Evolutionary conservation across 2,113 vertebrate species (phyloP).

Genomic region (Glaucomys volans): DNA sequence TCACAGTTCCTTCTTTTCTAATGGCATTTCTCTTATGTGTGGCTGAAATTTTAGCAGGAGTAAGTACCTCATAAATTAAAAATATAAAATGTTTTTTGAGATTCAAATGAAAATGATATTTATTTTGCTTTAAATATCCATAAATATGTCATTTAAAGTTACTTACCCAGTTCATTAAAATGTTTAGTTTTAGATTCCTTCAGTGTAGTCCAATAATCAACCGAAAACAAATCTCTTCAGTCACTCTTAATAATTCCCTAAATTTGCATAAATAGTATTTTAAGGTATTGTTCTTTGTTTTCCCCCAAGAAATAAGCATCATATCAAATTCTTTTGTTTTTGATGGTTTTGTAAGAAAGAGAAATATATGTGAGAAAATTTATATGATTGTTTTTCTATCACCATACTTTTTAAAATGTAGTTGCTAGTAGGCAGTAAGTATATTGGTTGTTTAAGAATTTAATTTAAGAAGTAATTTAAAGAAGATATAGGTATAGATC

Average conservation of each 20-base stretch:
- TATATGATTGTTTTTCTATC: conserved; percentile 31
- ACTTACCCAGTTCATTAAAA: background rate
- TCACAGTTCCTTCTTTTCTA: background rate
- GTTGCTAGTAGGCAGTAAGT: background rate
- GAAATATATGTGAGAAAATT: conserved; percentile 1
- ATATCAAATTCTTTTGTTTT: conserved; percentile 28
- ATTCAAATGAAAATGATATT: background rate
- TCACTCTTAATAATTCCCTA: background rate
- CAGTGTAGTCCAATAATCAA: background rate
- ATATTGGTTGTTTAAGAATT: conserved; percentile 27
- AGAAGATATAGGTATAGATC: background rate
- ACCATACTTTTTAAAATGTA: background rate
- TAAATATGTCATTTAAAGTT: background rate
- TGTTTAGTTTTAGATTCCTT: conserved; percentile 2
- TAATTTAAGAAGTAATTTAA: conserved; percentile 32
- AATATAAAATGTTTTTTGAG: background rate
- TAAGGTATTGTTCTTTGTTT: conserved; percentile 45
- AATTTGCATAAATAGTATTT: conserved; percentile 13
- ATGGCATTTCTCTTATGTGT: background rate
- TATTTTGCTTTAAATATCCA: conserved; percentile 50
- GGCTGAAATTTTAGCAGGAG: background rate
- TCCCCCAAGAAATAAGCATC: background rate
- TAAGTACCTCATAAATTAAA: conserved; percentile 22
- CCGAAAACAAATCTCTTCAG: background rate
- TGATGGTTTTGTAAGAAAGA: conserved; percentile 29